Conservation (phyloP, 2,888 invertebrate species). For the Rhorus exstirpatorius region DNA sequence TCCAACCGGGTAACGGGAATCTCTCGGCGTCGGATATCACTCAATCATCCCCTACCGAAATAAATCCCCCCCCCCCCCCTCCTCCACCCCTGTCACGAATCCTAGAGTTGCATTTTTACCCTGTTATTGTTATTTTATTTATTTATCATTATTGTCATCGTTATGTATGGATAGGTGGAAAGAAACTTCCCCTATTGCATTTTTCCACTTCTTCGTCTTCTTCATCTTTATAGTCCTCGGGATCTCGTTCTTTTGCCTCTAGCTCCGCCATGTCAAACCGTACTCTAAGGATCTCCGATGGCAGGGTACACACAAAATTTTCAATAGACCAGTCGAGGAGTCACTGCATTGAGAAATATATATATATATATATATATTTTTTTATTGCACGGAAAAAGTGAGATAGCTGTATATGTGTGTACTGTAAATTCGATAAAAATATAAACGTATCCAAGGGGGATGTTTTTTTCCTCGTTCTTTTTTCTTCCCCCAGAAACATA, state of each 20-base stretch:
- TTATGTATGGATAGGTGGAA: slow-evolving; percentile 2
- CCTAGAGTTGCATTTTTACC: slow-evolving; percentile 1
- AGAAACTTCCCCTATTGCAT: slow-evolving; percentile 7
- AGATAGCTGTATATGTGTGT: background rate
- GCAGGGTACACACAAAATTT: background rate
- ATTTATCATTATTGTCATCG: background rate
- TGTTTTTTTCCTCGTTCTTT: background rate
- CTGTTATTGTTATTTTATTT: background rate
- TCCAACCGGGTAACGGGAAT: slow-evolving; percentile 56
- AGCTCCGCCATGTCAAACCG: slow-evolving; percentile 6
- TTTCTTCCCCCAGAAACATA: background rate
- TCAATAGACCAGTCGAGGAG: slow-evolving; percentile 13
- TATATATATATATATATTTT: no score
- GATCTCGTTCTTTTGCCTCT: background rate
- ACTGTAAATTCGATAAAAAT: slow-evolving; percentile 10
- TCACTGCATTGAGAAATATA: slow-evolving; percentile 21
- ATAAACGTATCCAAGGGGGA: background rate
- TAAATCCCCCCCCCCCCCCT: slow-evolving; percentile 10
- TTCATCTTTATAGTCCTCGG: slow-evolving; percentile 1
- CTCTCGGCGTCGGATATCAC: slow-evolving; percentile 6
- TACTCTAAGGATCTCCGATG: slow-evolving; percentile 20
- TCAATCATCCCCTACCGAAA: slow-evolving; percentile 25
- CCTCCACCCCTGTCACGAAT: slow-evolving; percentile 15
- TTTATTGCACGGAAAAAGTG: background rate
- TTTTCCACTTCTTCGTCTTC: background rate